phyloP scores from a whole-genome alignment of 2,113 vertebrate species.

The Oplegnathus fasciatus region DNA sequence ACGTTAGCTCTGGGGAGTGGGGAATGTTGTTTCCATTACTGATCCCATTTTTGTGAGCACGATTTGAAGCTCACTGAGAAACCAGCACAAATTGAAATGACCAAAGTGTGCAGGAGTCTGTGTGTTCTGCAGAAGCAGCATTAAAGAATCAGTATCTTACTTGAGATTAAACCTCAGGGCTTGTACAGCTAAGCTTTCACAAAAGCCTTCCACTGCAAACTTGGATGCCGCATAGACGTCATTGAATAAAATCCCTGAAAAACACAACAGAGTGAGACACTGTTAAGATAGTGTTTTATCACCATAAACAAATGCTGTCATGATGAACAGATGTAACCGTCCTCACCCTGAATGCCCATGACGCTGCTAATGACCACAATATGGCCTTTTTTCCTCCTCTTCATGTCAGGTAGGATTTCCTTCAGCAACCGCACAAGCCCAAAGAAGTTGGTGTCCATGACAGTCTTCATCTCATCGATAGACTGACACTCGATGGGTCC shows the following conservation, averaged over 20 bases:
- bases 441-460: constrained; percentile 94
- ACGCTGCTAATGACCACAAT: constrained; percentile 92
- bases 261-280: neutral
- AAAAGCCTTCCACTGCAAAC: constrained; percentile 92
- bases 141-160: constrained; percentile 79
- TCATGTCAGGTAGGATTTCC: constrained; percentile 91
- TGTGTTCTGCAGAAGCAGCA: neutral
- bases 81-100: neutral
- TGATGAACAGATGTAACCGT: neutral
- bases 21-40: neutral
- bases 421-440: constrained; percentile 89
- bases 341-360: constrained; percentile 90
- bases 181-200: constrained; percentile 91
- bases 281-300: neutral
- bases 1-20: neutral
- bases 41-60: neutral
- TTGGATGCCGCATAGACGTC: constrained; percentile 92
- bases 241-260: constrained; percentile 90
- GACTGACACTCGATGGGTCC: constrained; percentile 91
- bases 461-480: constrained; percentile 88
- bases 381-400: constrained; percentile 88
- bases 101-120: neutral
- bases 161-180: constrained; percentile 90
- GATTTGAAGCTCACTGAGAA: neutral
- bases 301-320: neutral